Evolutionary conservation across 2,113 vertebrate genomes (phyloP).

Genomic region (Microcebus jonahi): DNA sequence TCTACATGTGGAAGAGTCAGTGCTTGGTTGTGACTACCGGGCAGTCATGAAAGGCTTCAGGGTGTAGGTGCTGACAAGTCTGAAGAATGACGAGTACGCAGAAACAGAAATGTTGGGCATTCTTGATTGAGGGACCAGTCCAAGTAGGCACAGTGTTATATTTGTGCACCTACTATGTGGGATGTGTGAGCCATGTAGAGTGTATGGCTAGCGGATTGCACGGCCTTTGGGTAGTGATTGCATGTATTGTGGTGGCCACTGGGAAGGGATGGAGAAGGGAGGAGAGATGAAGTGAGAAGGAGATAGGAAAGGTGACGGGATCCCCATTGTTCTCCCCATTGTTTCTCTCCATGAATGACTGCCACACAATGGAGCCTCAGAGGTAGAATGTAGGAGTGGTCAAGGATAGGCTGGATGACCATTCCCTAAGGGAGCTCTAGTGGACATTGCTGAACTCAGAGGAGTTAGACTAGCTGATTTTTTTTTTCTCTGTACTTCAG

Average conservation of each 20-base stretch:
- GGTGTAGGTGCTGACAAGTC: not conserved
- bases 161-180: not conserved
- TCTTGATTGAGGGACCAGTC: not conserved
- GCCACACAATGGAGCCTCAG: not conserved
- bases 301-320: not conserved
- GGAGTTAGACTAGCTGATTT: not conserved
- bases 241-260: not conserved
- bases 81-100: not conserved
- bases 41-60: not conserved
- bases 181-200: rapidly evolving
- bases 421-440: not conserved
- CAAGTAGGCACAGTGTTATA: not conserved
- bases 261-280: not conserved
- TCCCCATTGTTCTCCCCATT: rapidly evolving
- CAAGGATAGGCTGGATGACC: not conserved
- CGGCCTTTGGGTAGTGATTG: not conserved
- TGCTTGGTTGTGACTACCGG: not conserved
- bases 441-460: not conserved
- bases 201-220: not conserved
- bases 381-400: not conserved
- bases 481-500: too few relatives aligned
- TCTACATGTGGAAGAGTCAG: not conserved
- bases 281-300: not conserved
- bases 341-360: not conserved
- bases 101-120: not conserved